These are phyloP conservation scores for Tamandua tetradactyla DNA, from an alignment of 2,797 vertebrate genomes.

Conservation along the genomic window DNA sequence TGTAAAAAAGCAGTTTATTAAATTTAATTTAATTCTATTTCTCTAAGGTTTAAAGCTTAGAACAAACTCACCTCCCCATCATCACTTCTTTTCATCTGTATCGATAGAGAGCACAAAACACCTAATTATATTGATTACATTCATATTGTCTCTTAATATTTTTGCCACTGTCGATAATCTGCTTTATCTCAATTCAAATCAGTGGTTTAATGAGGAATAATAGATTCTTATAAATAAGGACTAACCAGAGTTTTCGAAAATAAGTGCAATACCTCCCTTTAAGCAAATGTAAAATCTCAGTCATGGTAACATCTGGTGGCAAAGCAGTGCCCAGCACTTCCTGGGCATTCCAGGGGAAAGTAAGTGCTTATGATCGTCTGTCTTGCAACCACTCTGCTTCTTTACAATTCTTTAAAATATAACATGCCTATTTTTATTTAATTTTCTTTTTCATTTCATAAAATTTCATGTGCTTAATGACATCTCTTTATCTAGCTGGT, in stretches of 20 bases:
- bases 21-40: background rate
- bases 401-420: background rate
- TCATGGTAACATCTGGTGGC: background rate
- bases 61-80: slow-evolving; percentile 2
- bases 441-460: slow-evolving; percentile 47
- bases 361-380: background rate
- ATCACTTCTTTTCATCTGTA: slow-evolving; percentile 24
- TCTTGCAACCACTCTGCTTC: slow-evolving; percentile 4
- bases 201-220: background rate
- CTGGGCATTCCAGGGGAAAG: slow-evolving; percentile 33
- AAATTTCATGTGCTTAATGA: slow-evolving; percentile 40
- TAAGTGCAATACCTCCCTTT: background rate
- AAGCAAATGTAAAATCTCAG: background rate
- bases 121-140: background rate
- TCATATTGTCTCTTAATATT: slow-evolving; percentile 28
- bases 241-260: background rate
- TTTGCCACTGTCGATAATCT: background rate
- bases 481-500: slow-evolving; percentile 35
- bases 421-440: background rate
- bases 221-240: slow-evolving; percentile 8
- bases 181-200: slow-evolving; percentile 31
- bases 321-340: background rate
- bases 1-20: slow-evolving; percentile 16
- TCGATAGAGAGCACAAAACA: background rate
- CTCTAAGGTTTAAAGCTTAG: slow-evolving; percentile 46